These are phyloP conservation scores for Lepidurus couesii DNA, from an alignment of 1,140 invertebrate species.

Conservation along the genomic window DNA sequence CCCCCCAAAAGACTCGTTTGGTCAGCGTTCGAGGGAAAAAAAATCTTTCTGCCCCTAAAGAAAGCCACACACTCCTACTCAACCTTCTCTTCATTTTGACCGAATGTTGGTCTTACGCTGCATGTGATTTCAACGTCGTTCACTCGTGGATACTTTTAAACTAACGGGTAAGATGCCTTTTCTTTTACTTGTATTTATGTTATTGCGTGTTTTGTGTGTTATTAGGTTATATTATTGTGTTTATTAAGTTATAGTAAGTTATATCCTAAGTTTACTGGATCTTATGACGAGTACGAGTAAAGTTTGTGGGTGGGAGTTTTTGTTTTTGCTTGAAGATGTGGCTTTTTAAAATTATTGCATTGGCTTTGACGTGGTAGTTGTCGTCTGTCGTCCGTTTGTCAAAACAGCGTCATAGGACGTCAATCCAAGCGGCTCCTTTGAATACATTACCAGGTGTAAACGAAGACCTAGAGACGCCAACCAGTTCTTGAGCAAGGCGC, in stretches of 20 bases:
- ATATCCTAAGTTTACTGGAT: too few relatives aligned
- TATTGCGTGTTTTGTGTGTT: background rate
- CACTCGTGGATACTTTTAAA: background rate
- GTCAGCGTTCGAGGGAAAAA: too few relatives aligned
- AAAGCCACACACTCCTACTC: background rate
- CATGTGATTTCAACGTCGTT: background rate
- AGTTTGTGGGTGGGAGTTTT: too few relatives aligned
- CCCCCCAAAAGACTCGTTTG: too few relatives aligned
- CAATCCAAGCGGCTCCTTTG: background rate
- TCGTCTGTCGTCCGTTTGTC: slow-evolving; percentile 4
- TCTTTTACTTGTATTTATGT: background rate
- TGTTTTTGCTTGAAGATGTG: too few relatives aligned
- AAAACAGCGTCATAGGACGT: slow-evolving; percentile 6
- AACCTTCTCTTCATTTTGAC: background rate
- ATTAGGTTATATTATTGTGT: background rate
- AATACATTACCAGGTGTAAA: background rate
- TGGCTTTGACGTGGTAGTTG: background rate
- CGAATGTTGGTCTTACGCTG: background rate
- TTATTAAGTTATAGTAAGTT: background rate
- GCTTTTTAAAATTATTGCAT: background rate
- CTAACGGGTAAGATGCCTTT: background rate
- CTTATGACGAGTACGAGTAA: too few relatives aligned
- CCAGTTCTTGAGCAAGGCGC: background rate
- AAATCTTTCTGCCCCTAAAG: too few relatives aligned
- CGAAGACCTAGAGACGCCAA: background rate